Base-by-base conservation (phyloP, 1,140 invertebrate species). In the Drosophila leontia region DNA sequence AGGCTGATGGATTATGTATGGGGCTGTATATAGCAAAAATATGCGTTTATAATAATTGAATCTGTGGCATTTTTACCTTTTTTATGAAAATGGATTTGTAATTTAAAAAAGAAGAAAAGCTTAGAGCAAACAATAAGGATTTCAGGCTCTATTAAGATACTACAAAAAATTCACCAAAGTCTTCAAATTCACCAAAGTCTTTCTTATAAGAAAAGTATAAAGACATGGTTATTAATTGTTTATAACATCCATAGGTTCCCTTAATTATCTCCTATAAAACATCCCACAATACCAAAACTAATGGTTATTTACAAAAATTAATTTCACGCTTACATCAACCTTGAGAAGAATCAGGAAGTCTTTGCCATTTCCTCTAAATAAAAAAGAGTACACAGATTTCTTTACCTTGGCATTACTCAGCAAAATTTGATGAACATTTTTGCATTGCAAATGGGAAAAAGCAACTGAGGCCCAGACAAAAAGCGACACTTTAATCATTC, bases 401-500 rank as follows among this genome's bases (percentile, higher is more conserved):
- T 37, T 53, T 8, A 29, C 64, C 69, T 58, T 70, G 50, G 60
- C 77, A 47, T 79, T 79, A 48, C 37, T 48, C 62, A 61, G 62
- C 75, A 23, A 34, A 61, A 61, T 51, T 63, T 51, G 39, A 29
- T 45, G 34, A 71, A 42, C 45, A 72, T 72, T 71, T 65, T 60
- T 59, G 44, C 48, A 71, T 35, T 72, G 53, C 69, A 72, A 72
- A 72, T 72, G 53, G 37, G 35, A 51, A 59, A 51, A 68, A 45
- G 55, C 50, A 65, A 56, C 41, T 34, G 41, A 42, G 53, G 61
- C 53, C 53, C 56, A 64, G 44, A 63, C 57, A 82, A 82, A 63
- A 65, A 67, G 59, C 80, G 80, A 77, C 76, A 82, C 80, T 78
- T 82, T 75, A 68, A 78, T 82, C 71, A 82, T 82, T 82, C 80